Base-by-base conservation (phyloP, 2,797 vertebrate genomes). In the Gymnothorax reevesii region DNA sequence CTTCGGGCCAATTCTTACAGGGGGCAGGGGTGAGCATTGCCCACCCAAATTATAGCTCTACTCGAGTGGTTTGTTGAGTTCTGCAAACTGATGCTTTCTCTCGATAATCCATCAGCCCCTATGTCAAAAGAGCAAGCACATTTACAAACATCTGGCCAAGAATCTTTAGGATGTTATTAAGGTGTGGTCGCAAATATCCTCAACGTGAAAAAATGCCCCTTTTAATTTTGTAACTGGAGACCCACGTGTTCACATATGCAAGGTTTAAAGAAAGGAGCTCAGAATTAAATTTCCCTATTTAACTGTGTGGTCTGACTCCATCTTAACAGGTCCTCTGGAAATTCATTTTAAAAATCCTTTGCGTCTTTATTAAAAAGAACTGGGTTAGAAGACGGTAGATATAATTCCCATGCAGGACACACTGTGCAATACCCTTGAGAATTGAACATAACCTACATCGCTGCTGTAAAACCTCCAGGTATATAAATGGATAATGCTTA, bases 261-360 rank as follows among this genome's bases (percentile, higher is more conserved):
- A n/a, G 64, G 64, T 69, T 69, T 69, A 4, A 25, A 66, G 25
- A 69, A 66, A 15, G 57, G 60, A 17, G 20, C 6, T 20, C 6
- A 64, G 0, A 64, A 20, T 20, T 17, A 20, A 20, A n/a, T 69
- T 69, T n/a, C n/a, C 64, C 64, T 1, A 52, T 33, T 77, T 77
- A 77, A 77, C 73, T 77, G 33, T 77, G 73, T 77, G 33, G 73
- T 77, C 73, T 77, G 73, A 52, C 42, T 77, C 33, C 42, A 77
- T 33, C 73, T 77, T 77, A 77, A 77, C 52, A n/a, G 33, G 73
- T 42, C 73, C 73, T 49, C 73, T 52, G 73, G 73, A 77, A 77
- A 49, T 77, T 77, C 73, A 77, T 49, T 77, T 77, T 52, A 15
- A 15, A 49, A 77, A 77, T 77, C 20, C 13, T 33, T 42, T 1